A percentile compares a stretch with the other conserved stretches of the same genome.
Evolutionary conservation across 2,113 vertebrate genomes (phyloP).

Genomic region (Gnathonemus echidnorhynchus): DNA sequence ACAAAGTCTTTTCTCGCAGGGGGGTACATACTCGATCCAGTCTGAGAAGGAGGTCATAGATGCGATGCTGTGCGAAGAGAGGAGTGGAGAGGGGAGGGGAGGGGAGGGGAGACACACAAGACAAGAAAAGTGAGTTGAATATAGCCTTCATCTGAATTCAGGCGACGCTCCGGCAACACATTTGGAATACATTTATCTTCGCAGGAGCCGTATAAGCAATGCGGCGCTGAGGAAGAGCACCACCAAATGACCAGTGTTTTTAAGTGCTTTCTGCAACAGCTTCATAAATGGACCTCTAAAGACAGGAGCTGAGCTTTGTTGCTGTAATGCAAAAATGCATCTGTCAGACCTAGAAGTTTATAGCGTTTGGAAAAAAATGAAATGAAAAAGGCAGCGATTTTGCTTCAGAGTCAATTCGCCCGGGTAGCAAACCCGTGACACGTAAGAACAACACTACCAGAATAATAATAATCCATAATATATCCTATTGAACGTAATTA

Average conservation of each 20-base stretch:
- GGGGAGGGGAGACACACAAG: neutral
- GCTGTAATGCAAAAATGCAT: neutral
- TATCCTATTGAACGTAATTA: neutral
- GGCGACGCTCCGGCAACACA: neutral
- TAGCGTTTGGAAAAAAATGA: neutral
- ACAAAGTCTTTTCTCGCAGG: constrained; percentile 71
- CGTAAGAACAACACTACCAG: neutral
- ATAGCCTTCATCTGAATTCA: neutral
- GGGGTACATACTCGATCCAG: constrained; percentile 56
- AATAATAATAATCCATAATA: neutral
- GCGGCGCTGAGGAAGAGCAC: neutral
- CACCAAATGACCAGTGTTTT: neutral
- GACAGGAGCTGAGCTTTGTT: neutral
- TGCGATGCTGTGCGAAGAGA: neutral
- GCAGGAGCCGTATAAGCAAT: neutral
- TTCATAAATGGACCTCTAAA: neutral
- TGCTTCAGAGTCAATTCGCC: neutral
- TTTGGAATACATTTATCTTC: neutral
- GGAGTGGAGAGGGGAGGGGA: neutral
- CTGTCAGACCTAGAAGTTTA: neutral
- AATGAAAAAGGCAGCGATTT: neutral
- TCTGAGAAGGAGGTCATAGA: constrained; percentile 31
- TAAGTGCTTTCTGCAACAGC: neutral
- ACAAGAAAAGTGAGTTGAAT: neutral
- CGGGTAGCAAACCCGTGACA: neutral